Conservation (phyloP, 2,113 vertebrate species). For the Hyperoodon ampullatus region DNA sequence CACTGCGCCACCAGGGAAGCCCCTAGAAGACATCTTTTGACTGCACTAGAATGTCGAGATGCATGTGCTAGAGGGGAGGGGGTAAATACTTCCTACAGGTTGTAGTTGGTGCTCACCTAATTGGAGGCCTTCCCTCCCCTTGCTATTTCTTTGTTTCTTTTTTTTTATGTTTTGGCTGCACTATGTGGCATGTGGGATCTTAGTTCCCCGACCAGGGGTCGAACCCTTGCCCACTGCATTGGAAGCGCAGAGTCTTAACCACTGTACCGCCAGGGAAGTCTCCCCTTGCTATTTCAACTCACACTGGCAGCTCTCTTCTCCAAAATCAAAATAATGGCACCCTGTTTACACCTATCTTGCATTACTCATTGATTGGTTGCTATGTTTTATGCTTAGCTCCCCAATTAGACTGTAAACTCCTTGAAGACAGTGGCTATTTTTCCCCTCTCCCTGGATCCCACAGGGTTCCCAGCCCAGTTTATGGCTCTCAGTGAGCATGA, state of each 20-base stretch:
- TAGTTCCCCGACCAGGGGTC: too few relatives aligned
- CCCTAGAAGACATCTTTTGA: neutral
- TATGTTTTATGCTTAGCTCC: neutral
- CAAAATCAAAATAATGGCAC: neutral
- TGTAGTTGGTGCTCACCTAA: neutral
- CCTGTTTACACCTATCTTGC: rapidly evolving
- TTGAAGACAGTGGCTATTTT: neutral
- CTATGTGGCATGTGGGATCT: too few relatives aligned
- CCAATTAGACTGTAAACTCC: neutral
- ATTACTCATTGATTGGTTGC: neutral
- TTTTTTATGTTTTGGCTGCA: too few relatives aligned
- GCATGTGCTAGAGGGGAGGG: too few relatives aligned
- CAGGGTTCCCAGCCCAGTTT: neutral
- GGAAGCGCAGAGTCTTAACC: too few relatives aligned
- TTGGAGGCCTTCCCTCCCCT: neutral
- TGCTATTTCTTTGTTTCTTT: too few relatives aligned
- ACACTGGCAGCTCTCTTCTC: neutral
- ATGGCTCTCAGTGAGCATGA: neutral
- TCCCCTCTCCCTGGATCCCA: neutral
- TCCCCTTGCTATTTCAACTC: neutral
- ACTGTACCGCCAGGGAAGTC: too few relatives aligned
- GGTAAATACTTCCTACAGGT: neutral
- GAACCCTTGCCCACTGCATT: too few relatives aligned
- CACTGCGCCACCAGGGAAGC: too few relatives aligned
- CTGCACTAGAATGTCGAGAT: neutral